Conservation (phyloP, 2,113 vertebrate genomes). For the Pardalotus punctatus region DNA sequence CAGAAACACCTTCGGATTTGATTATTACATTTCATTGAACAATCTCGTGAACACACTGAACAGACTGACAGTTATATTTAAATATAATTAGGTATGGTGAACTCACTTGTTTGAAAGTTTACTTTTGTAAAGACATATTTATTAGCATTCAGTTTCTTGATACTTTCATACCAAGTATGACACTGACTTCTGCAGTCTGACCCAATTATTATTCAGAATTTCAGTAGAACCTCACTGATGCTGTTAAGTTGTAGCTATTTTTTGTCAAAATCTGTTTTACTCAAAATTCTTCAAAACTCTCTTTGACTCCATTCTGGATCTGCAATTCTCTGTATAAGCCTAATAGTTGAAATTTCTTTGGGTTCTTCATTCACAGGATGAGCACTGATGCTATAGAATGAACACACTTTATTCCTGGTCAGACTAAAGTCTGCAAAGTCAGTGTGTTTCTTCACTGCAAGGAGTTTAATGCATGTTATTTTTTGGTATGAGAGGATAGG, state of each 20-base stretch:
- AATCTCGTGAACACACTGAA: background rate
- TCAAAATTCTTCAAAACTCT: background rate
- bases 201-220: background rate
- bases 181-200: background rate
- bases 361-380: background rate
- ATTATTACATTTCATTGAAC: background rate
- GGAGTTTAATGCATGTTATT: fast-evolving
- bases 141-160: background rate
- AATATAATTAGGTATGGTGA: background rate
- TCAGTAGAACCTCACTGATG: background rate
- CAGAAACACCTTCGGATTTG: background rate
- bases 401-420: background rate
- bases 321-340: background rate
- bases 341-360: background rate
- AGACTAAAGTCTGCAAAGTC: background rate
- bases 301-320: background rate
- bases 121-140: background rate
- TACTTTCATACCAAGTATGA: background rate
- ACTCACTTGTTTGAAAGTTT: background rate
- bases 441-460: background rate
- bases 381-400: background rate
- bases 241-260: background rate
- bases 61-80: background rate
- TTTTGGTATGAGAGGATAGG: background rate
- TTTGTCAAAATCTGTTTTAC: background rate